phyloP scores from a whole-genome alignment of 2,113 vertebrate species.

The Nothoprocta perdicaria region DNA sequence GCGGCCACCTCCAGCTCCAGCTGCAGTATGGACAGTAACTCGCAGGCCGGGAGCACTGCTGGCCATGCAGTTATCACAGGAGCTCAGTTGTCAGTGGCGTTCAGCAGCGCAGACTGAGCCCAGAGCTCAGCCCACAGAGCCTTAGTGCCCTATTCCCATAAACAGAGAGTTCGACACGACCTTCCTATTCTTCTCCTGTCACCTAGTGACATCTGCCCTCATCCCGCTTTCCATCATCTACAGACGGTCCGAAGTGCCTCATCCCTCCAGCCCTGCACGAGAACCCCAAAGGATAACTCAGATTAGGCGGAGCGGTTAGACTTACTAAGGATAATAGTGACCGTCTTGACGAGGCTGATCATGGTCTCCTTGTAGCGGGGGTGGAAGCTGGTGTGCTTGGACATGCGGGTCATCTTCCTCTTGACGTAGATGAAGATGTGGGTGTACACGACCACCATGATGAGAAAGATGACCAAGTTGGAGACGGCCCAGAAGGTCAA shows the following conservation, averaged over 20 bases:
- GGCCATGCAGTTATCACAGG: neutral
- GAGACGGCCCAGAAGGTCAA: conserved; percentile 91
- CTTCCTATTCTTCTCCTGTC: neutral
- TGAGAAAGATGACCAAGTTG: conserved; percentile 88
- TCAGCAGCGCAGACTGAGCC: neutral
- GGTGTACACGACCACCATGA: conserved; percentile 89
- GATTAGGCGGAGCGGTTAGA: fast-evolving
- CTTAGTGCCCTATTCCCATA: neutral
- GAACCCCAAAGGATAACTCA: fast-evolving
- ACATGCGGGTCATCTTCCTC: conserved; percentile 76
- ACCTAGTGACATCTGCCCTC: neutral
- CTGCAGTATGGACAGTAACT: neutral
- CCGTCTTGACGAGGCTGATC: conserved; percentile 90
- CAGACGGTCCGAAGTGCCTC: neutral
- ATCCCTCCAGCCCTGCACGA: fast-evolving
- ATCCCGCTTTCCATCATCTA: neutral
- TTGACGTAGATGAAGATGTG: conserved; percentile 90
- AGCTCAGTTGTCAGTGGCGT: neutral
- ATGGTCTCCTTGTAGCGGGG: conserved; percentile 81
- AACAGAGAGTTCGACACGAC: neutral
- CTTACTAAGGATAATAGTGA: conserved; percentile 92
- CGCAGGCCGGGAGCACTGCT: neutral
- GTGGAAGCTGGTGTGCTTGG: conserved; percentile 80
- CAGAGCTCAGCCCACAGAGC: neutral
- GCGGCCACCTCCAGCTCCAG: neutral